Evolutionary conservation across 2,888 invertebrate species (phyloP), one percentile per base, ranked within the genome.

Genomic region (Falcaria lacertinaria): DNA sequence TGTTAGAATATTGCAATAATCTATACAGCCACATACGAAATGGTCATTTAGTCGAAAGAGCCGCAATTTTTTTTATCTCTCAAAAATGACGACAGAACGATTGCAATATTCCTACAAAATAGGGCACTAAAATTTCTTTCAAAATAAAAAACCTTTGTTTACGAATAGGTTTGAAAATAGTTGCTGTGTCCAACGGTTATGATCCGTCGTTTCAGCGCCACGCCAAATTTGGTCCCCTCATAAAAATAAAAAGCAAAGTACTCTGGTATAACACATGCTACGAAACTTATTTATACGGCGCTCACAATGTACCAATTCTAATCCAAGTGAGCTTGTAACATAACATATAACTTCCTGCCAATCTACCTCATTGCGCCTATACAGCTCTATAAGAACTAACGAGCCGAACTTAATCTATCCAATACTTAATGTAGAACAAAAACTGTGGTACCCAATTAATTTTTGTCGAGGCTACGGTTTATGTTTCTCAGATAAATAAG

Each of bases 401-500:
- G 11, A 7, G 11, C 28, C 11, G 11, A 28, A 28, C 28, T 79
- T 83, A 84, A 80, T 75, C 69, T 64, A 52, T 66, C 62, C 72
- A 74, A 80, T 73, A 79, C 69, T 64, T 76, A 80, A 79, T 76
- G 79, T 75, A 76, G 67, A 70, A 75, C 77, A 75, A 79, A 74
- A 82, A 75, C 64, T 75, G 74, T 74, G 73, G 74, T 72, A 75
- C 80, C 81, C 86, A 88, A 88, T 88, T 87, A 88, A 84, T 86
- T 85, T 87, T 84, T 83, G 81, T 80, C 74, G 79, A 81, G 77
- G 79, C 80, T 78, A 71, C 75, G 76, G 76, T 88, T 88, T 88
- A 87, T 86, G 85, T 83, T 81, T 79, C 75, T 75, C 75, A 82
- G 83, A 86, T 86, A 87, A 87, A 87, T 86, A 86, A 87, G 84